phyloP scores from a whole-genome alignment of 2,113 vertebrate species.

The Microtus pennsylvanicus region DNA sequence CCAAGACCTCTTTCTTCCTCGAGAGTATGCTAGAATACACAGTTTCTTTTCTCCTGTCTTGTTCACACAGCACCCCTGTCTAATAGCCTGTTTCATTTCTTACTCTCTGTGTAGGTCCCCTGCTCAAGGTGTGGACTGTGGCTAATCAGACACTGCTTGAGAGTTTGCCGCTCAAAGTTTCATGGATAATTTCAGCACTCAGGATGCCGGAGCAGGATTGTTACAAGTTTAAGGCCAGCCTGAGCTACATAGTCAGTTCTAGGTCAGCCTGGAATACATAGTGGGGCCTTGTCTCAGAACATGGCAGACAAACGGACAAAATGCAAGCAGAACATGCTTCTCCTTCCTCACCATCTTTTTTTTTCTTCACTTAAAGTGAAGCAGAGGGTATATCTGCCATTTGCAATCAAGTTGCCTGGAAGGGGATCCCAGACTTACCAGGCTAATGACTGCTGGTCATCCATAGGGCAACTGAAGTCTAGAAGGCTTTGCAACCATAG shows the following conservation, averaged over 20 bases:
- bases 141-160: neutral
- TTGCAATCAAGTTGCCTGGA: neutral
- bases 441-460: neutral
- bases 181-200: neutral
- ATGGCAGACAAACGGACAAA: neutral
- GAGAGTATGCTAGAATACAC: neutral
- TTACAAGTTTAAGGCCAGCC: neutral
- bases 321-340: accelerated
- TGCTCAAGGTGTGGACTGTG: neutral
- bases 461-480: neutral
- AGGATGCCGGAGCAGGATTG: neutral
- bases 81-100: neutral
- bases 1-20: neutral
- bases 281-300: neutral
- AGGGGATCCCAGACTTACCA: neutral
- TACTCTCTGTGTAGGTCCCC: neutral
- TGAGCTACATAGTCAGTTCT: neutral
- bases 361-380: neutral
- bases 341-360: neutral
- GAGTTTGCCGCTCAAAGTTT: neutral
- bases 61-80: neutral
- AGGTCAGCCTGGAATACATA: neutral
- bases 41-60: neutral
- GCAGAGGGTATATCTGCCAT: neutral
- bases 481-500: neutral